phyloP scores from a whole-genome alignment of 2,113 vertebrate species.

The Merops nubicus region DNA sequence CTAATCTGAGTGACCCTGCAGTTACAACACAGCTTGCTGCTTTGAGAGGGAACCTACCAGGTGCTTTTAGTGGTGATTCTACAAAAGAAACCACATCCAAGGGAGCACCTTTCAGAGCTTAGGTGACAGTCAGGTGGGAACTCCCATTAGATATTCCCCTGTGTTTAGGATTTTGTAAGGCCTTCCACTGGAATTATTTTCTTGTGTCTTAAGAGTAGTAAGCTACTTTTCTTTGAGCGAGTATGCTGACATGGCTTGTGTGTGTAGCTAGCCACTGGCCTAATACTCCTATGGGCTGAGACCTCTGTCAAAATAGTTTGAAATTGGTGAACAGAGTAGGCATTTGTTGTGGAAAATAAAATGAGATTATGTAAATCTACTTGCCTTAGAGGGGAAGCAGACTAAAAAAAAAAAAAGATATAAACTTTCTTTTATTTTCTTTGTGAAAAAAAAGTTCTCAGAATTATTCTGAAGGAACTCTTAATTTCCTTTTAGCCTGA shows the following conservation, averaged over 20 bases:
- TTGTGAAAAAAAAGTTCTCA: neutral
- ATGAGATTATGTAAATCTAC: neutral
- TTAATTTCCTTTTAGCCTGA: neutral
- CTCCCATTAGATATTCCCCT: neutral
- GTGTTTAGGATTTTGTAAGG: neutral
- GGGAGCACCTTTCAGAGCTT: neutral
- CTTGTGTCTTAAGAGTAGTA: neutral
- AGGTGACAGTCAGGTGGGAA: neutral
- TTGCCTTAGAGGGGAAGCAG: neutral
- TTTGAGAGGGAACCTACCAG: neutral
- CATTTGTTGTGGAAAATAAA: neutral
- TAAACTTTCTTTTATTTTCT: neutral
- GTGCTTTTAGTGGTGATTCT: neutral
- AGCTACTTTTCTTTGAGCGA: neutral
- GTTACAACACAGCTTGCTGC: accelerated
- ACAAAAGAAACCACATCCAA: neutral
- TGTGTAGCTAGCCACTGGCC: neutral
- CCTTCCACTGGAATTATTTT: neutral
- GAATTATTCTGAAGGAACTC: neutral
- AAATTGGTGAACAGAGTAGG: neutral
- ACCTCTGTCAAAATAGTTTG: neutral
- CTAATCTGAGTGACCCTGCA: neutral
- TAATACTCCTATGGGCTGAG: neutral
- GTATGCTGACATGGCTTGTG: neutral
- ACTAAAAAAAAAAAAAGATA: no score